Conservation (phyloP, 2,797 vertebrate genomes). For the Dipus sagitta region DNA sequence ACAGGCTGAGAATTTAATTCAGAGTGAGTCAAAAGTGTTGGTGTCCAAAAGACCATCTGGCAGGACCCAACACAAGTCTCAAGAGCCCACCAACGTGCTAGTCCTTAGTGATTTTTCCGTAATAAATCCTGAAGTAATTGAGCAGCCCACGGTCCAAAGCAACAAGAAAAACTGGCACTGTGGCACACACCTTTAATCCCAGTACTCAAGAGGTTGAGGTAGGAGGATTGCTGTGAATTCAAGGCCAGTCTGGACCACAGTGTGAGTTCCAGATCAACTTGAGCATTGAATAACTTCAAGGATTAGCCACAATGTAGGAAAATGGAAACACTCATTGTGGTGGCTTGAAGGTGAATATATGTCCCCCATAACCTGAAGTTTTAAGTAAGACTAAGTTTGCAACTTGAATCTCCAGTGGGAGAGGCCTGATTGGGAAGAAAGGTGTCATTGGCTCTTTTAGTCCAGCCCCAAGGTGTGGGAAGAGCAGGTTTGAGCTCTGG, state of each 20-base stretch:
- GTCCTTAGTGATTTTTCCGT: not conserved
- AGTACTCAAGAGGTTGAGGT: too few species aligned
- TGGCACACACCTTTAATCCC: too few species aligned
- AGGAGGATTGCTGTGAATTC: too few species aligned
- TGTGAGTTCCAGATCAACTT: too few species aligned
- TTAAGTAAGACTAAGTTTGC: too few species aligned
- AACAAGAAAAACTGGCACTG: not conserved
- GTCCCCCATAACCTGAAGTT: too few species aligned
- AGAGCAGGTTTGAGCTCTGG: too few species aligned
- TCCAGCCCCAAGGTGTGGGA: too few species aligned
- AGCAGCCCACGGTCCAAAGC: conserved; percentile 23
- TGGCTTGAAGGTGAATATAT: not conserved
- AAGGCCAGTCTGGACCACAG: too few species aligned
- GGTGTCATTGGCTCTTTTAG: too few species aligned
- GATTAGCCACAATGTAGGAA: not conserved
- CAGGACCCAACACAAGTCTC: conserved; percentile 47
- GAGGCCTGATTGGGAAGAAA: too few species aligned
- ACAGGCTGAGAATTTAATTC: conserved; percentile 68
- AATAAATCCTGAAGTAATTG: conserved; percentile 32
- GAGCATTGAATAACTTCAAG: not conserved
- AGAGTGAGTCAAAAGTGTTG: conserved; percentile 15
- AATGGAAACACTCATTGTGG: not conserved
- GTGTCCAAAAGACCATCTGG: conserved; percentile 58
- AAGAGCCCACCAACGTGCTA: not conserved
- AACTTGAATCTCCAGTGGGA: too few species aligned